Conservation (phyloP, 64 coral and sea anemone species). For the Platygyra sinensis region DNA sequence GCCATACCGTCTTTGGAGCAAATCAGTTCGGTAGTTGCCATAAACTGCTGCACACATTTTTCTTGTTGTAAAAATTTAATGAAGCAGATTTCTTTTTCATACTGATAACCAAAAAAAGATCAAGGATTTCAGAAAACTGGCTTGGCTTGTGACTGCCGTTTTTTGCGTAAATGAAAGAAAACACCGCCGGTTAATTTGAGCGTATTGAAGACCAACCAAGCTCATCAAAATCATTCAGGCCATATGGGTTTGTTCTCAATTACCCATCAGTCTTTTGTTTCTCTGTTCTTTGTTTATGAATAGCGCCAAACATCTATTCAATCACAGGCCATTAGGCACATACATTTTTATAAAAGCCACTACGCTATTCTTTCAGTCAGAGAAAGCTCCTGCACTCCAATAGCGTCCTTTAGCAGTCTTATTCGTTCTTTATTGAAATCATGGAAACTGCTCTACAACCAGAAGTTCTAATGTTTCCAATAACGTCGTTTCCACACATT, state of each 20-base stretch:
- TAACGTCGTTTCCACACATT: conserved; percentile 37
- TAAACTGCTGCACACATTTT: neutral
- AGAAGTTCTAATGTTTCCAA: conserved; percentile 17
- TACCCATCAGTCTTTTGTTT: too few relatives aligned
- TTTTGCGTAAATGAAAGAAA: too few relatives aligned
- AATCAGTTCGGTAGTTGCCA: neutral
- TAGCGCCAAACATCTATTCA: too few relatives aligned
- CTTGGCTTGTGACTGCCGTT: too few relatives aligned
- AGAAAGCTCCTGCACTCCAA: neutral
- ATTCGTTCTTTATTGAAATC: neutral
- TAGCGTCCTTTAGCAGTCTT: too few relatives aligned
- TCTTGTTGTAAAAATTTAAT: neutral
- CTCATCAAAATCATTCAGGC: too few relatives aligned
- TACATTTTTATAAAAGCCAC: neutral
- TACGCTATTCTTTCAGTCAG: neutral
- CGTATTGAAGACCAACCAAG: too few relatives aligned
- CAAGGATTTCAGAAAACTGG: too few relatives aligned
- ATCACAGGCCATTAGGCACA: neutral
- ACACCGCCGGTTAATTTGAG: too few relatives aligned
- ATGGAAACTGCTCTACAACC: neutral
- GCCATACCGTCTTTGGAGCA: neutral
- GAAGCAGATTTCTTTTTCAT: neutral
- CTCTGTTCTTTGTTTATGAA: too few relatives aligned
- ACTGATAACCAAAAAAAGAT: too few relatives aligned
- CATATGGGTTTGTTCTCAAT: too few relatives aligned